Base-by-base conservation (phyloP, 1,140 invertebrate genomes). In the Eupeodes corollae region DNA sequence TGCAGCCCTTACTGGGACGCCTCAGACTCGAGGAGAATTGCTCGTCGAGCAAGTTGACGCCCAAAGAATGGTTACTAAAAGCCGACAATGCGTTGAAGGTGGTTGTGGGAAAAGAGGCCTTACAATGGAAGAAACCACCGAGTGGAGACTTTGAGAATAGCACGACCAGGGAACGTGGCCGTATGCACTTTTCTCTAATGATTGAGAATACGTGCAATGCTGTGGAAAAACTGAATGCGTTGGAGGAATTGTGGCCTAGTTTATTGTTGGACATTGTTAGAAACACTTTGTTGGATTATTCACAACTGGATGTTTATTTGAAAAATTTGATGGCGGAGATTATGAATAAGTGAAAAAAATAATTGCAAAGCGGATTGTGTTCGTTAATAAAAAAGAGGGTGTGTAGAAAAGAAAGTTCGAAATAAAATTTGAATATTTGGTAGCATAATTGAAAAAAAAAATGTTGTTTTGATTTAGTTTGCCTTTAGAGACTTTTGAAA, bases 91-190 rank as follows among this genome's bases (percentile, higher is more conserved):
- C 83, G 3, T 64, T 89, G 40, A 75, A 81, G 52, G 79, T 80
- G 53, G 86, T 90, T 2, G 85, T 91, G 38, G 84, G 83, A 32
- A 91, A 88, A 70, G 86, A 91, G 70, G 86, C 86, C 13, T 61
- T 91, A n/a, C 85, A 88, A 51, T 88, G 83, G 78, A 80, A 82
- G 55, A 78, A 67, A 44, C 45, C 50, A 12, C 37, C 44, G 3
- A 40, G 41, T n/a, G 14, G 19, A 6, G 15, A n/a, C 40, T 16
- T 12, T 21, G 40, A 18, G 8, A 21, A 18, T 13, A 18, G 5
- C 40, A 21, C 11, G 40, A 42, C 77, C 71, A 73, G 84, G 43
- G 80, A 85, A 50, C 79, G 81, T 47, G 84, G 82, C 2, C 77
- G 80, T 54, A 67, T 77, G 40, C 76, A 86, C 58, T 69, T 87